phyloP scores from a whole-genome alignment of 1,140 invertebrate genomes.

The Apis mellifera region DNA sequence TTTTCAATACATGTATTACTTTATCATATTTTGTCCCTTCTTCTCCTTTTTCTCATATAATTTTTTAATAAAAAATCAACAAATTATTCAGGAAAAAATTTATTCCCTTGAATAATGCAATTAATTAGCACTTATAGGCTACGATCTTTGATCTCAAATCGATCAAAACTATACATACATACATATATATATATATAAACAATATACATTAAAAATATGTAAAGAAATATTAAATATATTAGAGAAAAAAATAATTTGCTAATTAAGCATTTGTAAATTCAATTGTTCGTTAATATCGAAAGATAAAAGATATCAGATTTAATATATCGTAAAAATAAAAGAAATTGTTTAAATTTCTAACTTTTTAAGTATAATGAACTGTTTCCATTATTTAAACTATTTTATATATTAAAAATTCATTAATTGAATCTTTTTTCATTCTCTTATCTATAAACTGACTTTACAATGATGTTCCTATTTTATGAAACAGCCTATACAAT shows the following conservation, averaged over 20 bases:
- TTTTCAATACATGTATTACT: slow-evolving; percentile 60
- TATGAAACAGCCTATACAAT: not conserved
- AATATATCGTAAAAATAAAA: not conserved
- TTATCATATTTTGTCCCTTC: not conserved
- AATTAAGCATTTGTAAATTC: not conserved
- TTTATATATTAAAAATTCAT: not conserved
- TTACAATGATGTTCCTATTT: not conserved
- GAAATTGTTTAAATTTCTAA: not conserved
- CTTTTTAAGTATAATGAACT: not conserved
- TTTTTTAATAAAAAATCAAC: not conserved
- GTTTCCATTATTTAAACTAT: not conserved
- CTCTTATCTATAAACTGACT: not conserved
- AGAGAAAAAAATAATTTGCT: not conserved
- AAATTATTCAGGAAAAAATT: slow-evolving; percentile 24
- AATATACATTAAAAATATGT: not conserved
- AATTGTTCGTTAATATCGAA: not conserved
- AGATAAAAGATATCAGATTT: not conserved
- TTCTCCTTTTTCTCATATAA: not conserved
- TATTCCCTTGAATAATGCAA: slow-evolving; percentile 5
- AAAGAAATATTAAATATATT: not conserved
- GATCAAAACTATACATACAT: not conserved
- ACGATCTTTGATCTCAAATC: not conserved
- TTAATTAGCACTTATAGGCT: not conserved
- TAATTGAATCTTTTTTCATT: not conserved
- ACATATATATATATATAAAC: not conserved